Conservation (phyloP, 2,888 invertebrate species). For the Parascotia fuliginaria region DNA sequence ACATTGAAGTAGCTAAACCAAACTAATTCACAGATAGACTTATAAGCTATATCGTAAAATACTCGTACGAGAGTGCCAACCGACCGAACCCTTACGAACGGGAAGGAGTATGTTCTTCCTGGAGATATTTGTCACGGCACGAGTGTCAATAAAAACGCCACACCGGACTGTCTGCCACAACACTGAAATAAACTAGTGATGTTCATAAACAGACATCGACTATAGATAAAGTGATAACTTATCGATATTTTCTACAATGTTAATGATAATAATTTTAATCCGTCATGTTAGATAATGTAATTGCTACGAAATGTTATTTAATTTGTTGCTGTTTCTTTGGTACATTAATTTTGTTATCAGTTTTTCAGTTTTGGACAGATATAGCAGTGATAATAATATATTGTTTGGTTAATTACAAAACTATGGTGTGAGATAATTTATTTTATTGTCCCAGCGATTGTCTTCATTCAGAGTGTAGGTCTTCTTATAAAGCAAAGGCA, state of each 20-base stretch:
- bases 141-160: constrained; percentile 86
- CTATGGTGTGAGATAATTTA: too few relatives aligned
- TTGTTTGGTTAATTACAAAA: too few relatives aligned
- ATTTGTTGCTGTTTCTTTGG: too few relatives aligned
- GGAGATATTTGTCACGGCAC: constrained; percentile 82
- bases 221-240: constrained; percentile 13
- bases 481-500: too few relatives aligned
- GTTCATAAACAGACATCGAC: constrained; percentile 23
- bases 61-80: constrained; percentile 36
- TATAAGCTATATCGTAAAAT: constrained; percentile 33
- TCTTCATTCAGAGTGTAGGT: too few relatives aligned
- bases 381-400: too few relatives aligned
- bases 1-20: background rate
- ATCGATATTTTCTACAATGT: constrained; percentile 2
- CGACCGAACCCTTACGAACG: constrained; percentile 36
- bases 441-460: too few relatives aligned
- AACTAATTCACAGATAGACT: constrained; percentile 3
- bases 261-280: background rate
- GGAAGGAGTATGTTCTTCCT: constrained; percentile 57
- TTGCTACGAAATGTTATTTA: background rate
- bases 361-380: background rate
- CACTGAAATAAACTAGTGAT: constrained; percentile 62
- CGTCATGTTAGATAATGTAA: background rate
- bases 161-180: constrained; percentile 81
- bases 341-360: background rate